A percentile compares a stretch with the other conserved stretches of the same genome.
Conservation (phyloP, 2,888 invertebrate species). For the Drosophila dives region DNA sequence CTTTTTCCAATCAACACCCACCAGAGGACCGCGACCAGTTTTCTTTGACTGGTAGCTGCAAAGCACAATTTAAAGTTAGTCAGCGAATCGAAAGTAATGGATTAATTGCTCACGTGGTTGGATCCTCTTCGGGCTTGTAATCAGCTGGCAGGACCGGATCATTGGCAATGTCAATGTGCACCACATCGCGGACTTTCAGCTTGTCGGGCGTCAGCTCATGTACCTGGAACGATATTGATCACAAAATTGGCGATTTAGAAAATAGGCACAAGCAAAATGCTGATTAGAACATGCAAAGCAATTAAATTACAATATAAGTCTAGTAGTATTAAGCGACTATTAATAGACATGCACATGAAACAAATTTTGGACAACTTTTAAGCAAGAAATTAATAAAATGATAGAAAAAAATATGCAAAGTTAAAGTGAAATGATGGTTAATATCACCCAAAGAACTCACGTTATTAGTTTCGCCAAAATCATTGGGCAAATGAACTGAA, state of each 20-base stretch:
- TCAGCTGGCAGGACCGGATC: constrained; percentile 92
- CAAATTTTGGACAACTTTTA: constrained; percentile 15
- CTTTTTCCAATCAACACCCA: constrained; percentile 91
- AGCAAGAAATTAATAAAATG: constrained; percentile 25
- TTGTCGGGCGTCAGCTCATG: constrained; percentile 96
- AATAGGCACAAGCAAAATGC: background rate
- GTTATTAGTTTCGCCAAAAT: constrained; percentile 93
- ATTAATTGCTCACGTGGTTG: too few relatives aligned
- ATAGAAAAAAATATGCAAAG: constrained; percentile 24
- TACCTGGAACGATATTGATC: constrained; percentile 87
- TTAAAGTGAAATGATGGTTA: constrained; percentile 24
- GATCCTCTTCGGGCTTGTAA: constrained; percentile 95
- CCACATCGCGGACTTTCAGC: constrained; percentile 94
- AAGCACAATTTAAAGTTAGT: background rate
- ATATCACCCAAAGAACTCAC: constrained; percentile 87
- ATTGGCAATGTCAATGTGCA: constrained; percentile 98
- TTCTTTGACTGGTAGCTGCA: constrained; percentile 93
- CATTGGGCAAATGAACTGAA: constrained; percentile 96
- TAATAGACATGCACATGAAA: constrained; percentile 20
- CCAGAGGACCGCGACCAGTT: constrained; percentile 96
- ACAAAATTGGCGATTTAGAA: constrained; percentile 17
- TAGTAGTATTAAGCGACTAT: background rate
- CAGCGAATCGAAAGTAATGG: too few relatives aligned
- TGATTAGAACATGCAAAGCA: constrained; percentile 59
- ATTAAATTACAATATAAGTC: constrained; percentile 5